A percentile compares a stretch with the other conserved stretches of the same genome.
Conservation (phyloP, 2,888 invertebrate species). For the Argyresthia albistria region DNA sequence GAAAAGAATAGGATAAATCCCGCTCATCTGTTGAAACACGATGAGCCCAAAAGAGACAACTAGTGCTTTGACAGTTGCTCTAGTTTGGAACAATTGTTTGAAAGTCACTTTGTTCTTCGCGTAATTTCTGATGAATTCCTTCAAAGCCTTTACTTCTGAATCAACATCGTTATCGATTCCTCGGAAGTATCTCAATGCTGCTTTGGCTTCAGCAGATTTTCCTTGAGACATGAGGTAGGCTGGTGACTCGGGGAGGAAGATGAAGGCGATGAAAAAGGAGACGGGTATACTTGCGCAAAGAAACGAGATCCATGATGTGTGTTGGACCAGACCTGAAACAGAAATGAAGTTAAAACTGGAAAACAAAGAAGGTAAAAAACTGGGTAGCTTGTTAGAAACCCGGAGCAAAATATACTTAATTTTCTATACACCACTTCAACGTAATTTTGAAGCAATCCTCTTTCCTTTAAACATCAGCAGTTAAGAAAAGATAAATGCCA, state of each 20-base stretch:
- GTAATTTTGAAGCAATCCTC: not conserved
- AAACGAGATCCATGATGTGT: slow-evolving; percentile 46
- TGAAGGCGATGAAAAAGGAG: slow-evolving; percentile 61
- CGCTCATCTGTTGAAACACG: slow-evolving; percentile 76
- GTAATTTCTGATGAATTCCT: slow-evolving; percentile 55
- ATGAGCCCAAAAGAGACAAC: slow-evolving; percentile 73
- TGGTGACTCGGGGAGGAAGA: slow-evolving; percentile 82
- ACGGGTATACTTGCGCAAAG: slow-evolving; percentile 53
- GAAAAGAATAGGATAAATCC: slow-evolving; percentile 74
- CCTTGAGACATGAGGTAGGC: slow-evolving; percentile 72
- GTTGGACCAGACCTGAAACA: slow-evolving; percentile 53
- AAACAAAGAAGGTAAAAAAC: no score
- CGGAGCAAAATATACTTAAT: not conserved
- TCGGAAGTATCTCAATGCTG: slow-evolving; percentile 74
- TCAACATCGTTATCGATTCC: slow-evolving; percentile 73
- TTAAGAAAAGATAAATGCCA: no score
- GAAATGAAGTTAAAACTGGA: not conserved
- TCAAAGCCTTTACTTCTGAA: slow-evolving; percentile 64
- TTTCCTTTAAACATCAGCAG: no score
- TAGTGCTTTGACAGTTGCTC: slow-evolving; percentile 54
- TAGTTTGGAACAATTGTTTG: slow-evolving; percentile 49
- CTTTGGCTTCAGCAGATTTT: slow-evolving; percentile 69
- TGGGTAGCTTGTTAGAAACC: no score
- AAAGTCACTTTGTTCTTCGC: slow-evolving; percentile 54
- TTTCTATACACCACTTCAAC: no score